phyloP scores from a whole-genome alignment of 2,888 invertebrate genomes.

The Heteromurus nitidus region DNA sequence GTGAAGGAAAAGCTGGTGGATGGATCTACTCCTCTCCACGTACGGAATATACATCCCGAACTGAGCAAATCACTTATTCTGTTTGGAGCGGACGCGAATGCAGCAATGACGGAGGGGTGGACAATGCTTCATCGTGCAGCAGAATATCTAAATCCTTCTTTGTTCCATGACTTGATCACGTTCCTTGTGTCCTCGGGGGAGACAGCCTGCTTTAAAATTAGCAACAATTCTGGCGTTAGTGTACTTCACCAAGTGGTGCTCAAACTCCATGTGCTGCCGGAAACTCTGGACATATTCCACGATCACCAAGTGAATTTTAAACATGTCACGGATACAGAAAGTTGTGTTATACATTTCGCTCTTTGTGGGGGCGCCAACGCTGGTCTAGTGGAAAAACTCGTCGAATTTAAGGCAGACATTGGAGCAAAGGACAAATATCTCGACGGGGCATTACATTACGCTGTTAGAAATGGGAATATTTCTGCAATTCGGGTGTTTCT shows the following conservation, averaged over 20 bases:
- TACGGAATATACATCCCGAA: background rate
- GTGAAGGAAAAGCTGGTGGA: background rate
- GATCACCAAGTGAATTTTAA: background rate
- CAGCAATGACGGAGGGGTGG: background rate
- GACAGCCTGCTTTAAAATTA: background rate
- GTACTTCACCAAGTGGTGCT: background rate
- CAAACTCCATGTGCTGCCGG: background rate
- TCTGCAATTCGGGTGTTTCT: background rate
- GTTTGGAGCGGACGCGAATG: background rate
- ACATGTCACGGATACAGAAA: background rate
- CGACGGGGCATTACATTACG: background rate
- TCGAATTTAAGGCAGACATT: background rate
- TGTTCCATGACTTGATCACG: background rate
- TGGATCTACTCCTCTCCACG: background rate
- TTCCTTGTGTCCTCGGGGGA: background rate
- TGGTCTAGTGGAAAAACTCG: background rate
- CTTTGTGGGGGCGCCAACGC: background rate
- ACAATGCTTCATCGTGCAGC: background rate
- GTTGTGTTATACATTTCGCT: background rate
- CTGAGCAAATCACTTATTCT: background rate
- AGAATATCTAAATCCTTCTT: background rate
- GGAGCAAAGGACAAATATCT: background rate
- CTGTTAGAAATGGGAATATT: background rate
- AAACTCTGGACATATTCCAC: background rate
- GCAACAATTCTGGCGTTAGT: background rate